Percentiles rank a stretch among this genome's conserved stretches.
phyloP scores from a whole-genome alignment of 2,113 vertebrate genomes.

The Mesembrinibis cayennensis region DNA sequence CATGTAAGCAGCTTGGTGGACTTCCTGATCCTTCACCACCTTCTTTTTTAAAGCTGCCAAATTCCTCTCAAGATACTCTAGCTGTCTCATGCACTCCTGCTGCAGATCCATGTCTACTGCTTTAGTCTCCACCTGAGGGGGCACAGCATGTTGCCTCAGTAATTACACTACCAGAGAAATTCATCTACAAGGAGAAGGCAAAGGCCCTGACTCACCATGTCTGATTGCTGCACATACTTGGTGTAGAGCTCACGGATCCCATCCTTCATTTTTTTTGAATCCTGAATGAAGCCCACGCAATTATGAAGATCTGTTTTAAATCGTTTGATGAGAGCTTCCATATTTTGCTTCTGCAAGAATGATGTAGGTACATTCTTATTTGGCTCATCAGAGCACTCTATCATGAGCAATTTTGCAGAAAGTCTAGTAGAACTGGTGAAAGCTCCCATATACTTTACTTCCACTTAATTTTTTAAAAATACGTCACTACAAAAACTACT shows the following conservation, averaged over 20 bases:
- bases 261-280: conserved; percentile 84
- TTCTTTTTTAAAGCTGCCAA: conserved; percentile 81
- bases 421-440: background rate
- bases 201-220: conserved; percentile 76
- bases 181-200: background rate
- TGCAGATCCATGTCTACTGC: conserved; percentile 77
- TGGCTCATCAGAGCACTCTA: background rate
- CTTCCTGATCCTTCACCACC: conserved; percentile 76
- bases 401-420: background rate
- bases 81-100: conserved; percentile 75
- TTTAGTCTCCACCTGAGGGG: conserved; percentile 79
- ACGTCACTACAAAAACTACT: background rate
- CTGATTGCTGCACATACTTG: conserved; percentile 78
- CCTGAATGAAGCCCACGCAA: conserved; percentile 84
- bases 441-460: background rate
- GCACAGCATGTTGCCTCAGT: conserved; percentile 6
- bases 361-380: background rate
- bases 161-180: background rate
- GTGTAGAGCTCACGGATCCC: conserved; percentile 76
- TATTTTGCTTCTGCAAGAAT: conserved; percentile 76
- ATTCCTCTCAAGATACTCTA: conserved; percentile 82
- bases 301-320: conserved; percentile 87
- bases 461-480: background rate
- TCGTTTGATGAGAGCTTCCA: conserved; percentile 77
- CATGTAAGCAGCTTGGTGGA: conserved; percentile 77